Conservation (phyloP, 2,888 invertebrate genomes). For the Dryobotodes eremita region DNA sequence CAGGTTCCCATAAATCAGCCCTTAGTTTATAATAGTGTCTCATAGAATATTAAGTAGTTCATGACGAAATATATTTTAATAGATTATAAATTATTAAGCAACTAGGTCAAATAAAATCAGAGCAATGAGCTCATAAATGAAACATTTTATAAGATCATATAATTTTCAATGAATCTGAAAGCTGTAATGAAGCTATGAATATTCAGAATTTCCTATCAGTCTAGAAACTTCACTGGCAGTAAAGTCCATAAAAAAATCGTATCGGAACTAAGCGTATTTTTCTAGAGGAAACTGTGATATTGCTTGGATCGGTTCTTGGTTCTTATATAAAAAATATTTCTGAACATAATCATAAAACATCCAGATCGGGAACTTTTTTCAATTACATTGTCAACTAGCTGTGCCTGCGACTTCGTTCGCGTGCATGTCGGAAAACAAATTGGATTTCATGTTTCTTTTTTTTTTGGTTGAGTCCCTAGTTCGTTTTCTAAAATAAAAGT, state of each 20-base stretch:
- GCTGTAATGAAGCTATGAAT: constrained; percentile 60
- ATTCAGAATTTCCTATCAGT: constrained; percentile 59
- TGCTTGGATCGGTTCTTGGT: constrained; percentile 10
- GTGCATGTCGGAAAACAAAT: too few relatives aligned
- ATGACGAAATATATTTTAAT: neutral
- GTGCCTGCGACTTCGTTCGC: too few relatives aligned
- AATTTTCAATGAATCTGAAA: constrained; percentile 38
- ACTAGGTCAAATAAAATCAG: constrained; percentile 15
- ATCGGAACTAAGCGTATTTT: constrained; percentile 33
- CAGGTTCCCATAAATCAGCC: too few relatives aligned
- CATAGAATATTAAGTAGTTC: neutral
- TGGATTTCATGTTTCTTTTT: too few relatives aligned
- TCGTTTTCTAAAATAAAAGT: too few relatives aligned
- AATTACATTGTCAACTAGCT: constrained; percentile 18
- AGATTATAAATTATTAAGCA: neutral
- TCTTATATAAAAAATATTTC: constrained; percentile 16
- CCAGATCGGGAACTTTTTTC: constrained; percentile 20
- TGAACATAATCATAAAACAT: constrained; percentile 26
- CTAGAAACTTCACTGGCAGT: constrained; percentile 44
- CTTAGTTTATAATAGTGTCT: neutral
- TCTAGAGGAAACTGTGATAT: constrained; percentile 8
- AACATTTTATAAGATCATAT: constrained; percentile 44
- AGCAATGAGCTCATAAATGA: constrained; percentile 28
- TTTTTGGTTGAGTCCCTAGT: too few relatives aligned
- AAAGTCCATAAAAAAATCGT: constrained; percentile 41